These are phyloP conservation scores for Pocota personata DNA, from an alignment of 2,888 invertebrate species.

Conservation along the genomic window DNA sequence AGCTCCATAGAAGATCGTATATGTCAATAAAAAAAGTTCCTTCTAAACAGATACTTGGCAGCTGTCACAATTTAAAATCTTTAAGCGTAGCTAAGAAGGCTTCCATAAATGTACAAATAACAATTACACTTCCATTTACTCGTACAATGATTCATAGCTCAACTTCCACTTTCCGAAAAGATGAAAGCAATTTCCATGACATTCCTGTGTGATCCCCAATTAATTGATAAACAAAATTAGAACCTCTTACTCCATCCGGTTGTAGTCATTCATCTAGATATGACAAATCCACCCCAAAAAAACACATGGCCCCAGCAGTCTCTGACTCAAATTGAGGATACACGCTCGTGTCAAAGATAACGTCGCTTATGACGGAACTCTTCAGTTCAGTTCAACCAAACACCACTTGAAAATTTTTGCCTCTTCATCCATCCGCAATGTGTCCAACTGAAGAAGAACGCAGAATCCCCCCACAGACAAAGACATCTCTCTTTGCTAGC, in stretches of 20 bases:
- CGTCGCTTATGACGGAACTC: constrained; percentile 70
- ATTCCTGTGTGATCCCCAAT: constrained; percentile 60
- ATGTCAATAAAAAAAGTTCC: no score
- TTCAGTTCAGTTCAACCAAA: constrained; percentile 38
- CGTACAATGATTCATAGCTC: neutral
- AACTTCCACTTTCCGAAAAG: neutral
- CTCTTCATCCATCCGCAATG: constrained; percentile 59
- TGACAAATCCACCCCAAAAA: constrained; percentile 52
- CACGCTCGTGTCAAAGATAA: constrained; percentile 70
- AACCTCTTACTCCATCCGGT: constrained; percentile 70
- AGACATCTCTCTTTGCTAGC: constrained; percentile 72
- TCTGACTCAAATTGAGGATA: constrained; percentile 2
- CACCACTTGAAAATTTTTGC: constrained; percentile 38
- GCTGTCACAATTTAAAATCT: no score
- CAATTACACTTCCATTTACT: neutral
- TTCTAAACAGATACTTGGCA: no score
- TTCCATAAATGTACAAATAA: no score
- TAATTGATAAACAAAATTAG: constrained; percentile 70
- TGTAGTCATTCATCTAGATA: constrained; percentile 34
- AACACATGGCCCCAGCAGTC: constrained; percentile 55
- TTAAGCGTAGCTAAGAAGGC: no score
- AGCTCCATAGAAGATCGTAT: no score
- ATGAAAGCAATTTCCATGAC: constrained; percentile 46
- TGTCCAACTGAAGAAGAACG: constrained; percentile 59
- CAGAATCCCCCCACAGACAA: constrained; percentile 71